Evolutionary conservation across 2,888 invertebrate species (phyloP), one percentile per base, ranked within the genome.

Genomic region (Andrena minutula): DNA sequence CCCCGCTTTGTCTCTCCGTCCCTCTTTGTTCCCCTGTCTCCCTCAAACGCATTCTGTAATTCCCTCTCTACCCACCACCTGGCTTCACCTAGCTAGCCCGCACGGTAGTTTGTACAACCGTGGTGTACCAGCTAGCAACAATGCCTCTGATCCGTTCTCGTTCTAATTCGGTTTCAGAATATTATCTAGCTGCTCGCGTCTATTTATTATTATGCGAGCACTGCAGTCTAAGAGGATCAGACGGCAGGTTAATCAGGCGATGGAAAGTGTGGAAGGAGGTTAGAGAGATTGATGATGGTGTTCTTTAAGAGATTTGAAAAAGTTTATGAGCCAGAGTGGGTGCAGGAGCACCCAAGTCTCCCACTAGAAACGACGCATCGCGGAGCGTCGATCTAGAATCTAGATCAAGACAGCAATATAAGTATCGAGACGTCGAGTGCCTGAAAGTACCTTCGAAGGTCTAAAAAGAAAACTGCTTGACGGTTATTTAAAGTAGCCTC

Each of bases 91-190:
- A 41, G 41, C 16, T 73, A 47, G 28, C 60, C 30, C n/a, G 32
- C 35, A 16, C 41, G 28, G 26, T 41, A 49, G 69, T 69, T 75
- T 75, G 65, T 65, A 41, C 5, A 35, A 63, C 23, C 75, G 7
- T 6, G 10, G 30, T 56, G 64, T 16, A 10, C 58, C 68, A 41
- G 23, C 74, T 8, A 53, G n/a, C 64, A 66, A 80, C 53, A 41
- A 80, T 79, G 35, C 53, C 56, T 28, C 47, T 20, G 32, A 41
- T 30, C 32, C 71, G 16, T 56, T 72, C 47, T 47, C 53, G 51
- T 47, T 56, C 56, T 56, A 26, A 41, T 41, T 41, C 23, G n/a
- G 12, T 41, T 10, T 30, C 10, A 7, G 49, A 12, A 68, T 56
- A 69, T 63, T 30, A 1, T 8, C 4, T 23, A 5, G 10, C 66